Percentiles rank a stretch among this genome's conserved stretches.
Evolutionary conservation across 2,113 vertebrate genomes (phyloP).

Genomic region (Indicator indicator): DNA sequence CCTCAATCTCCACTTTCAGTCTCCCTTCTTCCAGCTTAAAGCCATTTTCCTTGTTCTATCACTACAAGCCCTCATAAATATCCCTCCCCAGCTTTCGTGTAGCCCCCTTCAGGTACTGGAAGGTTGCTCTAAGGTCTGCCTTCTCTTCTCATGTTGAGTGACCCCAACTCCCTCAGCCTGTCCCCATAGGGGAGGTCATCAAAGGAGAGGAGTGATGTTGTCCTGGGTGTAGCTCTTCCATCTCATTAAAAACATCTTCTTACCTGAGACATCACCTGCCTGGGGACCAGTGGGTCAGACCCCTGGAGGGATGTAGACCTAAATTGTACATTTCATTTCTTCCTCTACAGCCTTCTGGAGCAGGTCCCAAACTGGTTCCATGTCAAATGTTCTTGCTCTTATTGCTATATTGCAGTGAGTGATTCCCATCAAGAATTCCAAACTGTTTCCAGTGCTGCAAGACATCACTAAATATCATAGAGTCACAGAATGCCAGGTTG

Average conservation of each 20-base stretch:
- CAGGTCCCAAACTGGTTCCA: background rate
- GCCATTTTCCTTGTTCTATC: too few relatives aligned
- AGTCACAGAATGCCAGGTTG: too few relatives aligned
- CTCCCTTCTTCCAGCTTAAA: too few relatives aligned
- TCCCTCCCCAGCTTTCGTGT: too few relatives aligned
- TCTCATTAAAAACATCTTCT: background rate
- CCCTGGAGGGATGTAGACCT: background rate
- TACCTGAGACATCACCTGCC: background rate
- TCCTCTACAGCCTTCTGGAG: background rate
- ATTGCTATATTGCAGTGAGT: background rate
- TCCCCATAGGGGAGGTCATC: too few relatives aligned
- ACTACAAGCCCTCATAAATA: too few relatives aligned
- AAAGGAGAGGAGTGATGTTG: too few relatives aligned
- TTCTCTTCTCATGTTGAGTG: too few relatives aligned
- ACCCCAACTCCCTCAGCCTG: too few relatives aligned
- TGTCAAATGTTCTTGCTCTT: background rate
- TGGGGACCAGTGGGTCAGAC: background rate
- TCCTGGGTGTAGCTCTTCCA: background rate
- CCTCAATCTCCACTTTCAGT: too few relatives aligned
- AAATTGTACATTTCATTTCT: background rate
- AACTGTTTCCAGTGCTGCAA: background rate
- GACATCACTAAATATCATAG: background rate
- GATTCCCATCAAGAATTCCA: background rate
- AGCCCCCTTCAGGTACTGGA: too few relatives aligned
- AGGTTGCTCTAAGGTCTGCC: too few relatives aligned